phyloP scores from a whole-genome alignment of 2,113 vertebrate genomes.

The Cathartes aura region DNA sequence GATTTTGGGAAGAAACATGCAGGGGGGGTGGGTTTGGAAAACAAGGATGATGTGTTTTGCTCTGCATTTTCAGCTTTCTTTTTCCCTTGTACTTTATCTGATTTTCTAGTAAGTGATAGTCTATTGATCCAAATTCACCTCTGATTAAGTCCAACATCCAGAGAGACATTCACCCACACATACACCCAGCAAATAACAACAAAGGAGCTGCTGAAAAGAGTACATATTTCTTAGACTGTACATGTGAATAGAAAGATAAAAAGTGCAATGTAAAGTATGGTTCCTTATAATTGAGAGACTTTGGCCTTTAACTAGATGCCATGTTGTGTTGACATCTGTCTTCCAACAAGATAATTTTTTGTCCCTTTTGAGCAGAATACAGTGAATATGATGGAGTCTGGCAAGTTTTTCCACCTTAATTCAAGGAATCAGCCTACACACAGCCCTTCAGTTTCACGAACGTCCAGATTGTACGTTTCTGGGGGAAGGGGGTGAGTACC shows the following conservation, averaged over 20 bases:
- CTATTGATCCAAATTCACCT: slow-evolving; percentile 47
- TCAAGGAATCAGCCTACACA: neutral
- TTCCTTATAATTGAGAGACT: neutral
- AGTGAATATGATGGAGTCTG: neutral
- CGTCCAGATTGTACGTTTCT: neutral
- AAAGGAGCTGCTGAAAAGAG: neutral
- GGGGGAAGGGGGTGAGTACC: neutral
- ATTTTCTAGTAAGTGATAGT: slow-evolving; percentile 47
- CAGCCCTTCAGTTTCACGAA: neutral
- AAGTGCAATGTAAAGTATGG: neutral
- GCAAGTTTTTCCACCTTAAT: neutral
- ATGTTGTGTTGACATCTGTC: neutral
- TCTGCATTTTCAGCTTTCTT: slow-evolving; percentile 20
- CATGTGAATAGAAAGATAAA: neutral
- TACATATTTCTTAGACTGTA: neutral
- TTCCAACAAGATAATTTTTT: neutral
- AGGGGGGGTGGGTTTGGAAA: neutral
- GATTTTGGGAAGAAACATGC: neutral
- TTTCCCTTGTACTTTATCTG: neutral
- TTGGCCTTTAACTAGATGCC: neutral
- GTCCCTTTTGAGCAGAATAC: neutral
- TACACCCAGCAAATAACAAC: neutral
- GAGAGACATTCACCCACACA: neutral
- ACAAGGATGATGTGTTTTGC: neutral
- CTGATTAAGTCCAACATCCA: slow-evolving; percentile 41